These are phyloP conservation scores for Siniperca scherzeri DNA, from an alignment of 2,797 vertebrate species.

Conservation along the genomic window DNA sequence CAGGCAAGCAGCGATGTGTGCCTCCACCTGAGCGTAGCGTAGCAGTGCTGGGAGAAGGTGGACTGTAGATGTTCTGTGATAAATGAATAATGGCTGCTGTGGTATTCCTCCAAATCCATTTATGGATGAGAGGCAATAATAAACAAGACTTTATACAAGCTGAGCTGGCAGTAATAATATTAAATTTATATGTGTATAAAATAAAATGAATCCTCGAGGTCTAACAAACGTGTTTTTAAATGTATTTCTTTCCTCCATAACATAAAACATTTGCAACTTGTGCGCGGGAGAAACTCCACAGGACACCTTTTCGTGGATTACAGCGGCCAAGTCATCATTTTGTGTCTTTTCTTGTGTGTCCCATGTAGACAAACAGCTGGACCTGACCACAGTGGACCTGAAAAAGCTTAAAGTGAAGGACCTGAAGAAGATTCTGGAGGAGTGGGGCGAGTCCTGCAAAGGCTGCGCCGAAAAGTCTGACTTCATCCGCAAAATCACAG, in stretches of 20 bases:
- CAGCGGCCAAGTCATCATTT: neutral
- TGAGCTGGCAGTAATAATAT: neutral
- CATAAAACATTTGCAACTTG: too few species aligned
- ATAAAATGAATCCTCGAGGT: too few species aligned
- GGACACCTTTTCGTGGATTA: too few species aligned
- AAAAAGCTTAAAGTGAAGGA: constrained; percentile 97
- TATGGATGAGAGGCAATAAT: neutral
- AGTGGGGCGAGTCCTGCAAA: constrained; percentile 97
- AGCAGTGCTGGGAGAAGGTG: too few species aligned
- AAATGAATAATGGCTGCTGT: too few species aligned
- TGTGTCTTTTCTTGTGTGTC: neutral
- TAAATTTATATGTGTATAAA: too few species aligned
- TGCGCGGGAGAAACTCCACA: too few species aligned
- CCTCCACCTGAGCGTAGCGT: too few species aligned
- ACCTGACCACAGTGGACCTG: constrained; percentile 94
- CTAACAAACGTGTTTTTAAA: too few species aligned
- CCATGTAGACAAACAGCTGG: constrained; percentile 93
- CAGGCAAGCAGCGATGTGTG: too few species aligned
- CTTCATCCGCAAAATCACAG: constrained; percentile 96
- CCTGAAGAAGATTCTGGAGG: constrained; percentile 96
- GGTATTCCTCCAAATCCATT: neutral
- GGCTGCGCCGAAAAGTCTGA: constrained; percentile 97
- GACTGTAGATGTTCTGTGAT: too few species aligned
- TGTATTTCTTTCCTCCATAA: too few species aligned
- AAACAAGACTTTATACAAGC: neutral